Conservation (phyloP, 2,113 vertebrate genomes). For the Clarias gariepinus region DNA sequence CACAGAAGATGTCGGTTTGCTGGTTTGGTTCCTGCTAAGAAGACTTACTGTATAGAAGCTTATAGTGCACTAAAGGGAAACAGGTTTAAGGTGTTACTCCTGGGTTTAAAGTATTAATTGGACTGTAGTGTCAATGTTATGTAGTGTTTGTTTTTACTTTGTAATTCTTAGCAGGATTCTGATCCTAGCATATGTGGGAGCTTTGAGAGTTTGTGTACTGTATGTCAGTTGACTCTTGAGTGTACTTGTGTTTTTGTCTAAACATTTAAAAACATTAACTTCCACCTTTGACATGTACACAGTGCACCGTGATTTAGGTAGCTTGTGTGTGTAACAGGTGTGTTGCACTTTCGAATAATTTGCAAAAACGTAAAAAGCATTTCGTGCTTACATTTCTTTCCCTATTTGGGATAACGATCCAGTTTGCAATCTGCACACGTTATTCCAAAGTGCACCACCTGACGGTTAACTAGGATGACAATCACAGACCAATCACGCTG, state of each 20-base stretch:
- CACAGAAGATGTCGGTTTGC: slow-evolving; percentile 3
- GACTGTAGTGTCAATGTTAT: neutral
- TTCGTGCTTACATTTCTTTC: neutral
- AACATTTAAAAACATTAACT: slow-evolving; percentile 43
- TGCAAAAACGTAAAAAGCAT: slow-evolving; percentile 30
- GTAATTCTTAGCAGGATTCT: slow-evolving; percentile 62
- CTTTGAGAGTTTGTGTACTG: slow-evolving; percentile 55
- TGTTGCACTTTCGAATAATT: slow-evolving; percentile 69
- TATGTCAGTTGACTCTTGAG: slow-evolving; percentile 50
- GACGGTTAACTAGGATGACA: slow-evolving; percentile 42
- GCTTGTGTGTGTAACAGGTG: slow-evolving; percentile 45
- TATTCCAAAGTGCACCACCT: slow-evolving; percentile 72
- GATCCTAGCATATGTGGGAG: slow-evolving; percentile 52
- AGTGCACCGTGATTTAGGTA: slow-evolving; percentile 37
- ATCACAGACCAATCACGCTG: slow-evolving; percentile 26
- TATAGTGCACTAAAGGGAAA: neutral
- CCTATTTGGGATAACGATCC: slow-evolving; percentile 10
- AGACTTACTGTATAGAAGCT: neutral
- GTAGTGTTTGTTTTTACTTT: neutral
- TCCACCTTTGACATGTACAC: slow-evolving; percentile 43
- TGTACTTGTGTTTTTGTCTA: slow-evolving; percentile 49
- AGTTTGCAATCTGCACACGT: slow-evolving; percentile 38
- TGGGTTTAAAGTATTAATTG: neutral
- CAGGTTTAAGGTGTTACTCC: neutral
- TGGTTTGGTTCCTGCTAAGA: slow-evolving; percentile 34